phyloP scores from a whole-genome alignment of 2,797 vertebrate species.

The Betta splendens region DNA sequence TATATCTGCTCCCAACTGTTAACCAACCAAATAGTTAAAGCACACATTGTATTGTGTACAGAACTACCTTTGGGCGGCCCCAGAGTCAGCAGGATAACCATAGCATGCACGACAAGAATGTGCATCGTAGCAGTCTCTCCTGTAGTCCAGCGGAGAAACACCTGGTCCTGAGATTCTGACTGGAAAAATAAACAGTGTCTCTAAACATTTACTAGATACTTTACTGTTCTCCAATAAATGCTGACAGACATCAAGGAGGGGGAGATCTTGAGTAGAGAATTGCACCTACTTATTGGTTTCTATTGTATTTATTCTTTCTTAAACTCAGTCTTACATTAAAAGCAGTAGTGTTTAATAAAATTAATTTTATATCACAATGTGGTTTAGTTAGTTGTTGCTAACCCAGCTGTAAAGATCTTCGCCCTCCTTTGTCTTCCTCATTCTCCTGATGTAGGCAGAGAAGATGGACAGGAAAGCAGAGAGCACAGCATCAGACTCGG shows the following conservation, averaged over 20 bases:
- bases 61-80: conserved; percentile 75
- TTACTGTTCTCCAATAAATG: not conserved
- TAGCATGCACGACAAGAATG: conserved; percentile 98
- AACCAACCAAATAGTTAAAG: too few relatives aligned
- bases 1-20: too few relatives aligned
- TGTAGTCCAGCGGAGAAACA: conserved; percentile 95
- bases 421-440: conserved; percentile 97
- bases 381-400: conserved; percentile 43
- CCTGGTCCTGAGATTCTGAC: conserved; percentile 98
- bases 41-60: not conserved
- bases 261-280: not conserved
- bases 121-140: conserved; percentile 99
- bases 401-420: conserved; percentile 99
- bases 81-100: conserved; percentile 92
- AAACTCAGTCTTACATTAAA: too few relatives aligned
- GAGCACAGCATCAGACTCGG: conserved; percentile 89
- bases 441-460: conserved; percentile 90
- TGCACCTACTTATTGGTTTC: not conserved
- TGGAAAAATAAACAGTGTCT: conserved; percentile 49
- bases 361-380: not conserved
- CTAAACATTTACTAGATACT: not conserved
- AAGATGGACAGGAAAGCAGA: conserved; percentile 92
- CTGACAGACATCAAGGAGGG: not conserved
- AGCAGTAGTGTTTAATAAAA: too few relatives aligned
- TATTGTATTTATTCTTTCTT: not conserved